phyloP scores from a whole-genome alignment of 2,113 vertebrate genomes.

The Chrysochloris asiatica region DNA sequence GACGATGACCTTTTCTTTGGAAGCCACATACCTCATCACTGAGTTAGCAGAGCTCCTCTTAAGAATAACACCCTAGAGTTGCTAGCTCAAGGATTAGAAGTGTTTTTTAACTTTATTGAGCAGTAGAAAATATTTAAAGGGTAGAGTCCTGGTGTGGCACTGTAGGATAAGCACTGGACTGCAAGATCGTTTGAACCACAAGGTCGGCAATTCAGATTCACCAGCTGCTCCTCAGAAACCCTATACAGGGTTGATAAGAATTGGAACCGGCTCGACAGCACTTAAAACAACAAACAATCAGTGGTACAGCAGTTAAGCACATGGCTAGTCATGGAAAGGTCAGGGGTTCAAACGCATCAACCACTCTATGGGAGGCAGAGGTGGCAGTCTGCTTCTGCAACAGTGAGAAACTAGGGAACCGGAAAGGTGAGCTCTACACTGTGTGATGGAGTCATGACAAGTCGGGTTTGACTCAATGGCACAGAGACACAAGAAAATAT shows the following conservation, averaged over 20 bases:
- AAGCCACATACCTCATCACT: too few relatives aligned
- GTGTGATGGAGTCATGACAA: not conserved
- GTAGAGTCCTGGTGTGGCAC: not conserved
- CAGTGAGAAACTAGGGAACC: not conserved
- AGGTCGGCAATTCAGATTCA: too few relatives aligned
- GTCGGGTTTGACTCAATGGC: too few relatives aligned
- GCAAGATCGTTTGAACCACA: too few relatives aligned
- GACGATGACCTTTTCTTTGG: too few relatives aligned
- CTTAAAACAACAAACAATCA: too few relatives aligned
- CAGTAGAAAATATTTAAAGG: not conserved
- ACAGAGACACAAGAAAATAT: not conserved
- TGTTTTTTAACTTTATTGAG: not conserved
- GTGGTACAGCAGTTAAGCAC: not conserved
- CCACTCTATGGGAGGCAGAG: not conserved
- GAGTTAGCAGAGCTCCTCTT: too few relatives aligned
- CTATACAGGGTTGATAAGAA: too few relatives aligned
- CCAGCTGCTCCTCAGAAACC: too few relatives aligned
- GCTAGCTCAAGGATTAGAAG: accelerated
- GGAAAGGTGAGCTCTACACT: not conserved
- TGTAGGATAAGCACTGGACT: too few relatives aligned
- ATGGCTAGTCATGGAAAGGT: not conserved
- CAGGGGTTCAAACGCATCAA: not conserved
- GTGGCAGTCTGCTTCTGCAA: not conserved
- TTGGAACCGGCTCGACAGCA: too few relatives aligned
- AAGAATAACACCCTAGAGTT: not conserved